Conservation (phyloP, 1,140 invertebrate species). For the Sycobia sp. region DNA sequence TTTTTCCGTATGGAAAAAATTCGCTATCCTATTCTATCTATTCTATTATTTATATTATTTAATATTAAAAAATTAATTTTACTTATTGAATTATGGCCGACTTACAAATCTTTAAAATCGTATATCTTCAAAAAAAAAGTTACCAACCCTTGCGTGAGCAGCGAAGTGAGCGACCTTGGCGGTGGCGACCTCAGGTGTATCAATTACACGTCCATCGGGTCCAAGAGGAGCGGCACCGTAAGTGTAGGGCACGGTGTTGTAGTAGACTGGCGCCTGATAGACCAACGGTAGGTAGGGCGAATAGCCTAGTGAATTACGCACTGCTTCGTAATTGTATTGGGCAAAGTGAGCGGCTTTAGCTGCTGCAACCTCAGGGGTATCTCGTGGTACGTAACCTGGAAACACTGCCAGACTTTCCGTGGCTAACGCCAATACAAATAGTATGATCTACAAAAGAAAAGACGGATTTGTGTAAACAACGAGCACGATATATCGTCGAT, state of each 20-base stretch:
- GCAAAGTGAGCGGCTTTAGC: slow-evolving; percentile 66
- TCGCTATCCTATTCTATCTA: too few relatives aligned
- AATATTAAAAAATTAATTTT: too few relatives aligned
- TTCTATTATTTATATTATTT: too few relatives aligned
- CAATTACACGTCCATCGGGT: slow-evolving; percentile 67
- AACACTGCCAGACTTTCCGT: slow-evolving; percentile 22
- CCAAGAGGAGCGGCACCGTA: slow-evolving; percentile 63
- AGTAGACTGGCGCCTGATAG: slow-evolving; percentile 18
- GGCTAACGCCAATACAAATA: slow-evolving; percentile 38
- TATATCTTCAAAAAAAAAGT: too few relatives aligned
- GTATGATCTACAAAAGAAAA: slow-evolving; percentile 18
- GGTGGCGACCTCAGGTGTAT: slow-evolving; percentile 68
- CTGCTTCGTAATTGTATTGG: slow-evolving; percentile 47
- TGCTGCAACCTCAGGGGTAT: slow-evolving; percentile 67
- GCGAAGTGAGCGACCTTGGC: slow-evolving; percentile 67
- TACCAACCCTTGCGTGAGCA: slow-evolving; percentile 58
- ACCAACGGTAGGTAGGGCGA: slow-evolving; percentile 34
- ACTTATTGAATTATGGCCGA: too few relatives aligned
- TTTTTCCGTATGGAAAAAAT: too few relatives aligned
- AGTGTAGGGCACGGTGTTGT: slow-evolving; percentile 18
- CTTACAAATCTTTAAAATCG: too few relatives aligned
- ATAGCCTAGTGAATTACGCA: slow-evolving; percentile 47
- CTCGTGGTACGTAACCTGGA: slow-evolving; percentile 38
- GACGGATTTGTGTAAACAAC: too few relatives aligned
- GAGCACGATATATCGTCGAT: too few relatives aligned